Conservation (phyloP, 1,140 invertebrate species). For the Thaumetopoea pityocampa region DNA sequence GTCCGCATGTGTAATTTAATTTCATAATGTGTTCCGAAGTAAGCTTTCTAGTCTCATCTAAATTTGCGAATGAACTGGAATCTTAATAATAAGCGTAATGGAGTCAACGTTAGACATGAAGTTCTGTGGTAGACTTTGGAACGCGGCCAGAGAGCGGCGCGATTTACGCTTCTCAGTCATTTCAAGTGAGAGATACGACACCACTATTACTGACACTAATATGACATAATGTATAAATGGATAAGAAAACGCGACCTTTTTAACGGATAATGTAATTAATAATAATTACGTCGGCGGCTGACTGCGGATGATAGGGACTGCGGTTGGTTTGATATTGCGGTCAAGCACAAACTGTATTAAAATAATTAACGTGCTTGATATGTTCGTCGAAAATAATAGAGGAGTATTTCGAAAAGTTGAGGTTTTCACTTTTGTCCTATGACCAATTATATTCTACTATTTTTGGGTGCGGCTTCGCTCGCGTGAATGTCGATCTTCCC, state of each 20-base stretch:
- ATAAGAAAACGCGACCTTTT: constrained; percentile 2
- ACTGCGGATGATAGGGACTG: not conserved
- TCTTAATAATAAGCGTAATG: constrained; percentile 19
- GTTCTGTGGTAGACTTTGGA: constrained; percentile 26
- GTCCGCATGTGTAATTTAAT: constrained; percentile 1
- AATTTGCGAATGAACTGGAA: constrained; percentile 8
- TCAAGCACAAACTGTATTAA: too few species aligned
- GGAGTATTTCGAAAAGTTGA: too few species aligned
- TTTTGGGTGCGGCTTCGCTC: too few species aligned
- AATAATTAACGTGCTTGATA: too few species aligned
- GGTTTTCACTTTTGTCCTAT: too few species aligned
- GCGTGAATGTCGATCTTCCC: too few species aligned
- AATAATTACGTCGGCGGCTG: not conserved
- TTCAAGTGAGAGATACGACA: constrained; percentile 23
- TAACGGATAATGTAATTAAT: constrained; percentile 4
- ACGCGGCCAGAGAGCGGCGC: constrained; percentile 23
- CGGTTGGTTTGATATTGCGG: too few species aligned
- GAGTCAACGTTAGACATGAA: constrained; percentile 17
- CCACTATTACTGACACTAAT: constrained; percentile 23
- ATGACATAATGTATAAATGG: constrained; percentile 14
- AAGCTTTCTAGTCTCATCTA: too few species aligned
- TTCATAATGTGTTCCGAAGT: not conserved
- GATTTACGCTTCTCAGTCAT: constrained; percentile 20
- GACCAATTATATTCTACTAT: too few species aligned
- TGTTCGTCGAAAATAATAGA: too few species aligned